Base-by-base conservation (phyloP, 2,113 vertebrate species). In the Progne subis region DNA sequence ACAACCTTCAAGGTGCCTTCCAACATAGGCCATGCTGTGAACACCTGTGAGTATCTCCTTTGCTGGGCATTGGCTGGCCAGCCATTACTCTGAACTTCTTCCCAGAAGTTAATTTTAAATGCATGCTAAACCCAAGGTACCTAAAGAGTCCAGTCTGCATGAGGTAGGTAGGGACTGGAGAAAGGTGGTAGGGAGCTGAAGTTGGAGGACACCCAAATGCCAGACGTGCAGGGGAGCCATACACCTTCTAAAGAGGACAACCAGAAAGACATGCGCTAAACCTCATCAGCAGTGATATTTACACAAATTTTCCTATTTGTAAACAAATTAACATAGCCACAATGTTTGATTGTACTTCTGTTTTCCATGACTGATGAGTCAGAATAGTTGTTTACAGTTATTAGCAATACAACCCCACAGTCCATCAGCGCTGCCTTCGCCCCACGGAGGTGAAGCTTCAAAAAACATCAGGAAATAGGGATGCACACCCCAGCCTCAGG, bases 331-430 rank as follows among this genome's bases (percentile, higher is more conserved):
- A 56, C 44, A 63, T 2, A 59, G 39, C 39, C 87, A 75, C 52
- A 85, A 61, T 63, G 49, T 78, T 86, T 84, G 56, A 90, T 12
- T 92, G 72, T 52, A 47, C 52, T 86, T 88, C 65, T 68, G 50
- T 81, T 46, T 79, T 93, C 71, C 59, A 47, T 6, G 56, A 52
- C 34, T 71, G 60, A 6, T 86, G 76, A 96, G 64, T 92, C 75
- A 92, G 59, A 88, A 77, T 18, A 70, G 85, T 17, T 83, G 71
- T 93, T 94, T 67, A 79, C 6, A 59, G 78, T 70, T 81, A 90
- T 55, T 79, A 88, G 82, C 67, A 80, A 60, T 26, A 67, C 59
- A 90, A 49, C 60, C 52, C 71, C 56, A 69, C 64, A n/a, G 69
- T 70, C 87, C 63, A 55, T 63, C 92, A 92, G 67, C 60, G 19